phyloP scores from a whole-genome alignment of 2,113 vertebrate species.

The Nestor notabilis region DNA sequence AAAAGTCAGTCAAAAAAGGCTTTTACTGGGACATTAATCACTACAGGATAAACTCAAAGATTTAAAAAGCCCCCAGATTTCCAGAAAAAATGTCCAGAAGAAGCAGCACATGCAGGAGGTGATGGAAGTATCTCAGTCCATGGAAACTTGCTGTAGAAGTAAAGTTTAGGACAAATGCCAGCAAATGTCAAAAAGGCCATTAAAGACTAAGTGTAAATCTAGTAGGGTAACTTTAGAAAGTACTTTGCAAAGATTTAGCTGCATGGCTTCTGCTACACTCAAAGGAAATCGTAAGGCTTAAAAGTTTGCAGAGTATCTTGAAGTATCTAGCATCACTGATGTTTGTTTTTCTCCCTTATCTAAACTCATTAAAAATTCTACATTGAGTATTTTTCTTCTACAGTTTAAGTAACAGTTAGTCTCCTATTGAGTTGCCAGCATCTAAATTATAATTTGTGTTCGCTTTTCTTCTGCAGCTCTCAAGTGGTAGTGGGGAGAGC shows the following conservation, averaged over 20 bases:
- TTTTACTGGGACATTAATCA: neutral
- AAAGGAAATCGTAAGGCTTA: neutral
- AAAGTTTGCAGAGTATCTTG: neutral
- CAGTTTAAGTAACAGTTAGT: neutral
- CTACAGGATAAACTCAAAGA: neutral
- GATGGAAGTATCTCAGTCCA: neutral
- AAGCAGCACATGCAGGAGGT: neutral
- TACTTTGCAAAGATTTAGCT: neutral
- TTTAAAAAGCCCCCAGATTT: accelerated
- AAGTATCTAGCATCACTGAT: neutral
- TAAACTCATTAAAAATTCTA: neutral
- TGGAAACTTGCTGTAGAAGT: neutral
- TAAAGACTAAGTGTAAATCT: neutral
- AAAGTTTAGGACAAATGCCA: neutral
- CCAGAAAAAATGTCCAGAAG: neutral
- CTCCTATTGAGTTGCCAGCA: neutral
- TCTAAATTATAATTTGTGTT: neutral
- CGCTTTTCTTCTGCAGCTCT: neutral
- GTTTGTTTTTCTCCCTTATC: neutral
- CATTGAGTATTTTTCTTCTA: neutral
- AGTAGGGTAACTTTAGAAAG: neutral
- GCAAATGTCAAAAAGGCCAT: neutral
- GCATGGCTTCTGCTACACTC: neutral
- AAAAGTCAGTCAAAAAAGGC: neutral
- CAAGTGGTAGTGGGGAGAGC: neutral